Base-by-base conservation (phyloP, 2,888 invertebrate species). In the Dinocampus coccinellae region DNA sequence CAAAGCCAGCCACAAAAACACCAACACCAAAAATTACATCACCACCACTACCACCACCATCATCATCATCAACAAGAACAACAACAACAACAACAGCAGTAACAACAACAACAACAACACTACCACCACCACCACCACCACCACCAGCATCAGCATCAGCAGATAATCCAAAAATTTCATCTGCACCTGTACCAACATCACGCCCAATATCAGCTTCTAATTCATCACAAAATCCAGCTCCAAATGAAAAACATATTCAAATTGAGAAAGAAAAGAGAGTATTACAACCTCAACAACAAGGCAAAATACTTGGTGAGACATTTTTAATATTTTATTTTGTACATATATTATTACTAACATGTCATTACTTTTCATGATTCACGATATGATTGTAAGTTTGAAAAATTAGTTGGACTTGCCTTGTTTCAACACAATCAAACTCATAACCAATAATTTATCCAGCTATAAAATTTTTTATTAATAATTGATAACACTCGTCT, bases 251-350 rank as follows among this genome's bases (percentile, higher is more conserved):
- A 20, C 70, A 69, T 9, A n/a, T 42, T 3, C 60, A 89, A n/a
- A 86, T 88, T 87, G 79, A 90, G 75, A 89, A 89, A 74, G 93
- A 93, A 86, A 93, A 92, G 85, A 87, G 92, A 80, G 90, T 93
- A 36, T 85, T 93, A 72, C 92, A 92, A 85, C 93, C 93, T 0
- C 93, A 92, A 82, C 91, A 91, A 82, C 89, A 88, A 74, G 86
- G 87, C 47, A 66, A 82, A 82, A 88, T 84, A 72, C 77, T 78
- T 68, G 88, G 88, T 88, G 76, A 84, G 86, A 82, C 75, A 81
- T 26, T 33, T 9, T 11, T n/a, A 33, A 42, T 11, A 24, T 36
- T 53, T 33, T 42, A 20, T 42, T 36, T 29, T 22, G 9, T 11
- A 29, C 26, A 26, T 65, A 16, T 22, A 16, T 3, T 58, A 22